Base-by-base conservation (phyloP, 2,113 vertebrate species). In the Mungos mungo region DNA sequence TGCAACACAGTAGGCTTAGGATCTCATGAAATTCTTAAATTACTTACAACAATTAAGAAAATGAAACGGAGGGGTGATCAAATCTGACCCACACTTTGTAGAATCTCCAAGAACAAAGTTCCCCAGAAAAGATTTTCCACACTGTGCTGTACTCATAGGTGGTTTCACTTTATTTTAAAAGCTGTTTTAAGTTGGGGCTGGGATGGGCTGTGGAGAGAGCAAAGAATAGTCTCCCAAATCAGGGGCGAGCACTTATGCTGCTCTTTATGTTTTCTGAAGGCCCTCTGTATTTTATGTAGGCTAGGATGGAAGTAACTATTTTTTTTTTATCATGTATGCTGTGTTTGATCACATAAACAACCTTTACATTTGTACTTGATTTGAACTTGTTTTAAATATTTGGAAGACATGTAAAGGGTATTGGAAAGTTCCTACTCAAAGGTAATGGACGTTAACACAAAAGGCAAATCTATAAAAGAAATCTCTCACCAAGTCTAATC, bases 321-420 rank as follows among this genome's bases (percentile, higher is more conserved):
- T 68, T 81, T 63, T 81, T 97, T 93, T 21, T 14, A 19, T 81
- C 9, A 23, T 38, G 50, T 60, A 60, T 81, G 38, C 8, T 74
- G 6, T 93, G 41, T 92, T 92, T 95, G 71, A 68, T 83, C 25
- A 47, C 52, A 69, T 57, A 52, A 50, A 41, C 5, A 94, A 38
- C 23, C 15, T 86, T 93, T 88, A 41, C 50, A 10, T 11, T 16
- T 84, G 21, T 76, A 90, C 21, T 14, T 76, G 7, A 14, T 71
- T 93, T 66, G 63, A 95, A 94, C 54, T 97, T 88, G 74, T 45
- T 83, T 94, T 66, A 95, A 97, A 65, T 79, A 82, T 92, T 90
- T 95, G 72, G 47, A 85, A 93, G 80, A 11, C 57, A 84, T 80
- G 63, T 69, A 57, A 74, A 94, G 27, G 66, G 18, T 54, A n/a